A percentile compares a stretch with the other conserved stretches of the same genome.
These are phyloP conservation scores for Brenthis ino DNA, from an alignment of 2,888 invertebrate species.

Conservation along the genomic window DNA sequence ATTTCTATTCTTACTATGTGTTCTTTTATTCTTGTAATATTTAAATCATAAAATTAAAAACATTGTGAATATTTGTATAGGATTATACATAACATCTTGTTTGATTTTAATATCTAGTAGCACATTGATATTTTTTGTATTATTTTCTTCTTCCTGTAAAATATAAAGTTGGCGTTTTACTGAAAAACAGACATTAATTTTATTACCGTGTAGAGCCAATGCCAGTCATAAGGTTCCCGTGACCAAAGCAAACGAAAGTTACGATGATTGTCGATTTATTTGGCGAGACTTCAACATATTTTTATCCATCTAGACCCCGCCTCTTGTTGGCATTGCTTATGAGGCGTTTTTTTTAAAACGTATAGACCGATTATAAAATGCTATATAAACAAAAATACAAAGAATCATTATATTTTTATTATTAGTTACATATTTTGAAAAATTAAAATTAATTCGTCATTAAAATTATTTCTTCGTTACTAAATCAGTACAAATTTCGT, in stretches of 20 bases:
- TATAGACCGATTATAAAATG: slow-evolving; percentile 23
- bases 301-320: slow-evolving; percentile 53
- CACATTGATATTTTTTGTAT: background rate
- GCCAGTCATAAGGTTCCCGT: slow-evolving; percentile 43
- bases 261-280: slow-evolving; percentile 53
- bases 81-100: too few relatives aligned
- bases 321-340: slow-evolving; percentile 47
- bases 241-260: slow-evolving; percentile 50
- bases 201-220: slow-evolving; percentile 47
- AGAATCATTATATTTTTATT: background rate
- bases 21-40: background rate
- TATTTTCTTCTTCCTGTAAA: background rate
- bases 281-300: slow-evolving; percentile 71
- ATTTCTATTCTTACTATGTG: slow-evolving; percentile 4
- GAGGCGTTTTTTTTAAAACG: slow-evolving; percentile 43
- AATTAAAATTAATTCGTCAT: too few relatives aligned
- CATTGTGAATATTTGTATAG: too few relatives aligned
- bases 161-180: background rate
- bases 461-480: too few relatives aligned
- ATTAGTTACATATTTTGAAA: too few relatives aligned
- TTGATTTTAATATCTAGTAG: too few relatives aligned
- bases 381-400: slow-evolving; percentile 4
- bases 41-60: background rate
- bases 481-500: too few relatives aligned
- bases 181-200: slow-evolving; percentile 20